phyloP scores from a whole-genome alignment of 2,797 vertebrate species.

The Poecilia wingei region DNA sequence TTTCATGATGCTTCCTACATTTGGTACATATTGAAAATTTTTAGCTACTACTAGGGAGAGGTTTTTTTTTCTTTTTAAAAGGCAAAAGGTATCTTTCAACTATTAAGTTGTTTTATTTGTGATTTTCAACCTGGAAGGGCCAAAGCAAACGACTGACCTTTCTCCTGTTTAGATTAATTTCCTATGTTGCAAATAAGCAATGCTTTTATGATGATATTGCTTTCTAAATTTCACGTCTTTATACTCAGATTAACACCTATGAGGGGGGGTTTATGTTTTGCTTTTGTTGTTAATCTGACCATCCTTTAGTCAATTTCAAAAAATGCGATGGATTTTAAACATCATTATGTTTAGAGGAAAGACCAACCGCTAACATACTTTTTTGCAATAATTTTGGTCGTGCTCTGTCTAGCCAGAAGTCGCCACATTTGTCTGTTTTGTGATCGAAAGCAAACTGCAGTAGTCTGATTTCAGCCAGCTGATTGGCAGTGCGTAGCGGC shows the following conservation, averaged over 20 bases:
- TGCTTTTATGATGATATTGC: neutral
- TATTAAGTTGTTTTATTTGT: neutral
- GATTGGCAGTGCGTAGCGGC: neutral
- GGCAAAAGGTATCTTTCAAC: neutral
- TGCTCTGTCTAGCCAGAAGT: neutral
- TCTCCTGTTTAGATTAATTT: neutral
- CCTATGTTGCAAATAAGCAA: neutral
- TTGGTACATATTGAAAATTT: neutral
- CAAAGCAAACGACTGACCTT: neutral
- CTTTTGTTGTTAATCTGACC: neutral
- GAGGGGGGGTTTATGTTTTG: neutral
- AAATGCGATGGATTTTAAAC: neutral
- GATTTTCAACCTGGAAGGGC: neutral
- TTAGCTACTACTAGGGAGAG: neutral
- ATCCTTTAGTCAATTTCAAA: neutral
- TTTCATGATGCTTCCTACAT: neutral
- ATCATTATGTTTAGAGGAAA: neutral
- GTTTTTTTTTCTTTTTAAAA: neutral
- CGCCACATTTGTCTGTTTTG: neutral
- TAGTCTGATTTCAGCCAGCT: neutral
- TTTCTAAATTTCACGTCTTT: neutral
- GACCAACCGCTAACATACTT: neutral
- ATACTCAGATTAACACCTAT: neutral
- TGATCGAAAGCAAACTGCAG: neutral
- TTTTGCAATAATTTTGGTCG: neutral